Evolutionary conservation across 2,113 vertebrate species (phyloP), one percentile per base, ranked within the genome.

Genomic region (Triplophysa dalaica): DNA sequence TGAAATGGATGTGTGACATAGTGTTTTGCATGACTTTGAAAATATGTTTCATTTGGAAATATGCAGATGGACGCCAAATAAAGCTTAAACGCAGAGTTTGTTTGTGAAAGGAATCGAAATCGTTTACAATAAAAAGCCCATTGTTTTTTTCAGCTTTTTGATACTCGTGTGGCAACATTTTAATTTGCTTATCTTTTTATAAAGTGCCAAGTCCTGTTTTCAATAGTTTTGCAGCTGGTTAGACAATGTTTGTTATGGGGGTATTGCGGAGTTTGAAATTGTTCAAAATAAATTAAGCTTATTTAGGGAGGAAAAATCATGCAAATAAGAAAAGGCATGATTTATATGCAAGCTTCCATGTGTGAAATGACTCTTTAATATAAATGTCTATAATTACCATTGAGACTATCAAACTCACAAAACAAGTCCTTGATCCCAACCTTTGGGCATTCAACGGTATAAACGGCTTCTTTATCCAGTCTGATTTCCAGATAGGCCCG

Each of bases 401-500:
- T 69, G 24, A 69, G 14, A 26, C 19, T 17, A 65, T 29, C 17
- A 45, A 13, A 50, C 4, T 14, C 14, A 50, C 48, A 14, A 14
- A 38, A 7, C 33, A 17, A 52, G 16, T 17, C 50, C 50, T 38
- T 38, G 1, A 8, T 10, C 9, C 26, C 9, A 29, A 69, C 22
- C 22, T 54, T n/a, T 12, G 10, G 5, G 50, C 19, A 4, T 43
- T 73, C 19, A 45, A 43, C 21, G 10, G 13, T 24, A 43, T 61
- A 26, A 74, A 3, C 21, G 17, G 26, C 69, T 5, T 61, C 54
- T n/a, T 5, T n/a, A 58, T 21, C 9, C 54, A 58, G 54, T 10
- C 38, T 10, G 80, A 85, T 87, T 86, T 84, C 72, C 84, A 82
- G 87, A 54, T n/a, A 60, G 8, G 38, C 17, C 43, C 21, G 9